Base-by-base conservation (phyloP, 2,888 invertebrate genomes). In the Drosophila acutilabella region DNA sequence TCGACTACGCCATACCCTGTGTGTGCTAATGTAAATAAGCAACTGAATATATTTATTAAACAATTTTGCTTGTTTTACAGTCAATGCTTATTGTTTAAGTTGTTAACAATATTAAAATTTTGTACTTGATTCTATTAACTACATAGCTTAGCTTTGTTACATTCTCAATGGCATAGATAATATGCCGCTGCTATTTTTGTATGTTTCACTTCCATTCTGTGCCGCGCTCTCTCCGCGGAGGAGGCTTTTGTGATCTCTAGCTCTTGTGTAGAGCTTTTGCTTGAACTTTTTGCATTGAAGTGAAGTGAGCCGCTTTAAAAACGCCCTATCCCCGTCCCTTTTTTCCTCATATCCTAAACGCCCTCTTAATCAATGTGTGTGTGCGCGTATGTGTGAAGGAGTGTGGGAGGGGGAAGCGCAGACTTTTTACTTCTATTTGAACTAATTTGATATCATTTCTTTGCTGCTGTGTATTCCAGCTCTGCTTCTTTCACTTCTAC, bases 361-460 rank as follows among this genome's bases (percentile, higher is more conserved):
- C 30, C 30, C 30, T 30, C n/a, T 23, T 14, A 23, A 23, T 33
- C n/a, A 30, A 23, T 13, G 30, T 2, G 30, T 30, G 30, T 16
- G 41, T 2, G 7, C n/a, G n/a, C n/a, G n/a, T n/a, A n/a, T 11
- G 53, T 6, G 42, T 4, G 4, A 18, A 7, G 33, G 30, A 14
- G 16, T 4, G 14, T 23, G 33, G 42, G 16, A 23, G 11, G 2
- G 33, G 4, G 20, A 10, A 33, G 52, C 6, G 44, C 53, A 54
- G 56, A 48, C 53, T 53, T 75, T 78, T 78, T 73, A 78, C 64
- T 78, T 84, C 81, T 74, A 81, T 88, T 88, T 81, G 59, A 85
- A 83, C 86, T 80, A 86, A 86, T 88, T 82, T 80, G 80, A 88
- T 88, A 86, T 81, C 71, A 80, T 83, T 81, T 68, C 80, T 68